phyloP scores from a whole-genome alignment of 2,888 invertebrate genomes.

The Leuctra nigra region DNA sequence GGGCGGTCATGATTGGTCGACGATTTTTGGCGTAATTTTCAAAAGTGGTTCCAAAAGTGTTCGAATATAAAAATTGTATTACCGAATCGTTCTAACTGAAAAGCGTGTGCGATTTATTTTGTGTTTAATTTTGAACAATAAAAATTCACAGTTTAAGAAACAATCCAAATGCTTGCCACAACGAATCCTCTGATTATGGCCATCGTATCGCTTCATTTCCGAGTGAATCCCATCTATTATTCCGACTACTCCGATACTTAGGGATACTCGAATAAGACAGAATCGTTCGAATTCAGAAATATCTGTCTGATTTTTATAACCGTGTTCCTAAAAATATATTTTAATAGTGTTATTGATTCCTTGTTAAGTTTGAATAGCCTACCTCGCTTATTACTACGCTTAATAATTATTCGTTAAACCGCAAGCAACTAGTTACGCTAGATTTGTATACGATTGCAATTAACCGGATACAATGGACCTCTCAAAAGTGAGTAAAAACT shows the following conservation, averaged over 20 bases:
- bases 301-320: slow-evolving; percentile 23
- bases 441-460: too few relatives aligned
- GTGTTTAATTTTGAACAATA: too few relatives aligned
- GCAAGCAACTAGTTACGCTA: too few relatives aligned
- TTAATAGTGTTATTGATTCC: too few relatives aligned
- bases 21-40: background rate
- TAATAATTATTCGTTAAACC: too few relatives aligned
- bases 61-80: background rate
- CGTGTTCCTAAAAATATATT: too few relatives aligned
- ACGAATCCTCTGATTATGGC: slow-evolving; percentile 21
- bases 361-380: slow-evolving; percentile 13
- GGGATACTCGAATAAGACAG: background rate
- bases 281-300: too few relatives aligned
- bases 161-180: slow-evolving; percentile 16
- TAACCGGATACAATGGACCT: too few relatives aligned
- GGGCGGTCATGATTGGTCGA: background rate
- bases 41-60: background rate
- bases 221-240: slow-evolving; percentile 59
- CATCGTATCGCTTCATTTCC: slow-evolving; percentile 36
- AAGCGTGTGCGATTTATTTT: background rate
- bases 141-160: background rate
- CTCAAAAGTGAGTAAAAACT: too few relatives aligned
- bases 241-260: slow-evolving; percentile 60
- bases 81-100: too few relatives aligned
- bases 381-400: too few relatives aligned